Evolutionary conservation across 1,140 invertebrate genomes (phyloP), one percentile per base, ranked within the genome.

Genomic region (Aphelinus certus): DNA sequence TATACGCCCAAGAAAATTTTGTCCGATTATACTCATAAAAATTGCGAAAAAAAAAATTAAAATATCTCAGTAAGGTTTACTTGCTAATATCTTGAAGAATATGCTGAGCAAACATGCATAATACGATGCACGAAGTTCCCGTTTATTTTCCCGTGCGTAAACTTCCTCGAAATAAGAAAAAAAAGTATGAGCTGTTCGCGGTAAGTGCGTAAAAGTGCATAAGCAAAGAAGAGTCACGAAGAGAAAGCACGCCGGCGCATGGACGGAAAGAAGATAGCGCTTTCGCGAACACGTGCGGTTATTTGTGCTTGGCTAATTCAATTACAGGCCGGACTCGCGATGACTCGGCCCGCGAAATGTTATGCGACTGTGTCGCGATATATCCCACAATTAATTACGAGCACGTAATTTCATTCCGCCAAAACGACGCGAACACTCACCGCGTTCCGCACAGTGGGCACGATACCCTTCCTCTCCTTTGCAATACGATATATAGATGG

Each of bases 381-480:
- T 26, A 26, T 57, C 6, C 76, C 62, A 68, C 75, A 77, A 81
- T 83, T 81, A 81, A 81, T 83, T 81, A 77, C 68, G 46, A 75
- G 77, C 78, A 78, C 77, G 76, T 81, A 83, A 81, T 82, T 77
- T 78, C 77, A 78, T 80, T 81, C 77, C n/a, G 10, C 1, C 51
- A 66, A 66, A 66, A 66, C 61, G 48, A 47, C 51, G 51, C 46
- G 62, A n/a, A 2, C 57, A 64, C 75, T 49, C 65, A 7, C 75
- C 73, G 2, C 63, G n/a, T 9, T 64, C 26, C 56, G 5, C 26
- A 26, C 26, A 26, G 26, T 26, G 26, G 26, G 26, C 26, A 58
- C 56, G 58, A 61, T 45, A 45, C n/a, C 58, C 26, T 26, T 26
- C 26, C 26, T 26, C 26, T 26, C 26, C 26, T 26, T 26, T 26